phyloP scores from a whole-genome alignment of 2,888 invertebrate species.

The Brassicogethes aeneus region DNA sequence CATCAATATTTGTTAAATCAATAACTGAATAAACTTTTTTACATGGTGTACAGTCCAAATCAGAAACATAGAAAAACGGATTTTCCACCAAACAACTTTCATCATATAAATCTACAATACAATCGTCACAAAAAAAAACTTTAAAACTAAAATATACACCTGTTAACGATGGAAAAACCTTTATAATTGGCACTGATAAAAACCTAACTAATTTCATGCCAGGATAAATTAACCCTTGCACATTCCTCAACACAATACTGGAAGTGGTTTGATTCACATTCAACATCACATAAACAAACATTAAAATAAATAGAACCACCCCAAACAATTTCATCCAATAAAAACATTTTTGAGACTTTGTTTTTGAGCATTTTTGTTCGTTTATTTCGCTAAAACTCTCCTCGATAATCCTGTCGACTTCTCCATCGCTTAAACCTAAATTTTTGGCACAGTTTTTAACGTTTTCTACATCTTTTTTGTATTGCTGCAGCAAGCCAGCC shows the following conservation, averaged over 20 bases:
- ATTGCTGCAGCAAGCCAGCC: conserved; percentile 41
- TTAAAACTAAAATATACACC: conserved; percentile 41
- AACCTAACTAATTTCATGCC: conserved; percentile 64
- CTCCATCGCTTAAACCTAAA: conserved; percentile 51
- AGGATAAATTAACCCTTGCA: conserved; percentile 76
- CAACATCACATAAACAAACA: conserved; percentile 40
- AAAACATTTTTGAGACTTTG: conserved; percentile 19
- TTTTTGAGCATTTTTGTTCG: conserved; percentile 23
- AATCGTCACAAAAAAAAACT: too few species aligned
- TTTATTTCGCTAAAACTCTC: conserved; percentile 45
- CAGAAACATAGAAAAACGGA: conserved; percentile 72
- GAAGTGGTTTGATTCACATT: conserved; percentile 56
- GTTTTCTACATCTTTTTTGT: conserved; percentile 49
- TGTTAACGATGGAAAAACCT: conserved; percentile 61
- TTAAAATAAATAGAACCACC: conserved; percentile 28
- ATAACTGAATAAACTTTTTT: conserved; percentile 58
- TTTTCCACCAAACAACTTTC: conserved; percentile 78
- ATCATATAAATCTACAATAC: conserved; percentile 61
- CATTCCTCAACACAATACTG: conserved; percentile 57
- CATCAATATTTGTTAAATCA: conserved; percentile 52
- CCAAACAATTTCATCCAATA: conserved; percentile 13
- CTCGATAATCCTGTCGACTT: conserved; percentile 53
- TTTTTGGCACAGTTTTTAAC: conserved; percentile 50
- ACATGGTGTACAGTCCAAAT: conserved; percentile 81
- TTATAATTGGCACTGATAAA: conserved; percentile 67